Conservation (phyloP, 1,140 invertebrate species). For the Eriosoma lanigerum region DNA sequence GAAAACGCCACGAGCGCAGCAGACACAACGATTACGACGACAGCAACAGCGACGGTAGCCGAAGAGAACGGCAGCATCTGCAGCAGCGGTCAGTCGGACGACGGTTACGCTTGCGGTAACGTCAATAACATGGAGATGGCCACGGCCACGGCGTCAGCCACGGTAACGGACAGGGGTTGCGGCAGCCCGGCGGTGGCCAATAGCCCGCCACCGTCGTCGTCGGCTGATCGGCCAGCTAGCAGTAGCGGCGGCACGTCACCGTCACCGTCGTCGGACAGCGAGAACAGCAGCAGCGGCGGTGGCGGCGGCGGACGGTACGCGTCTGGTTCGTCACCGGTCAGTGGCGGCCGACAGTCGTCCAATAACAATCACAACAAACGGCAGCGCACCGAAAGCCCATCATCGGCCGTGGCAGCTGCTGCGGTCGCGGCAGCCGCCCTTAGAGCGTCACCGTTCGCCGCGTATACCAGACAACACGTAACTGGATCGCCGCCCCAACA, state of each 20-base stretch:
- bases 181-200: slow-evolving; percentile 20
- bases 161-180: not conserved
- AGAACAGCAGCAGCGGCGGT: slow-evolving; percentile 22
- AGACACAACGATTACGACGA: not conserved
- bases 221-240: not conserved
- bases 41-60: not conserved
- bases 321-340: not conserved
- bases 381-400: slow-evolving; percentile 40
- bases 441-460: slow-evolving; percentile 19
- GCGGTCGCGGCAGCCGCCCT: slow-evolving; percentile 8
- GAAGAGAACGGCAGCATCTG: not conserved
- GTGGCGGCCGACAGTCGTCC: not conserved
- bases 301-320: slow-evolving; percentile 8
- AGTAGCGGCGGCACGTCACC: slow-evolving; percentile 17
- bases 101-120: not conserved
- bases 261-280: slow-evolving; percentile 32
- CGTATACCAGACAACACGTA: not conserved
- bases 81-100: not conserved
- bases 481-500: slow-evolving; percentile 11
- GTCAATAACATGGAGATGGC: slow-evolving; percentile 17
- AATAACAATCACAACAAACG: slow-evolving; percentile 26
- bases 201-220: slow-evolving; percentile 16
- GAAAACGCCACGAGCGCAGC: slow-evolving; percentile 62
- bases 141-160: not conserved
- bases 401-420: not conserved